These are phyloP conservation scores for Gymnorhina tibicen DNA, from an alignment of 2,113 vertebrate species.

Conservation along the genomic window DNA sequence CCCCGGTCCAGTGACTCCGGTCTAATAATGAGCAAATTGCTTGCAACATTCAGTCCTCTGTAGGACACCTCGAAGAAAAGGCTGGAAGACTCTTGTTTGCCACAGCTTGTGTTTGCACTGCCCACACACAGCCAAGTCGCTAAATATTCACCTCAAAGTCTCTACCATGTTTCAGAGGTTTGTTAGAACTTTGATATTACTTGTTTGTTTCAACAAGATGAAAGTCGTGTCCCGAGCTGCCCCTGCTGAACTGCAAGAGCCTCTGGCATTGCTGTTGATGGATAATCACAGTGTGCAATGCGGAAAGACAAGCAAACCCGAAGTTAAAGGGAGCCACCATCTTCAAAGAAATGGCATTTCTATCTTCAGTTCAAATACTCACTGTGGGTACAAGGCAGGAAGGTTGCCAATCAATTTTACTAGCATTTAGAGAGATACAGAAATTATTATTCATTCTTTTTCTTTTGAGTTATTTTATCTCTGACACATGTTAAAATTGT, in stretches of 20 bases:
- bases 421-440: neutral
- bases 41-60: neutral
- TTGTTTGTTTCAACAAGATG: neutral
- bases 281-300: neutral
- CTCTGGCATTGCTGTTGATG: neutral
- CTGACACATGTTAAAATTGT: neutral
- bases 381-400: neutral
- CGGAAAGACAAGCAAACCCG: neutral
- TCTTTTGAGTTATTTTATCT: neutral
- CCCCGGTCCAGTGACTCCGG: neutral
- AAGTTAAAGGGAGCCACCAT: neutral
- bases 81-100: neutral
- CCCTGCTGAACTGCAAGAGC: neutral
- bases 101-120: constrained; percentile 7
- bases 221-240: neutral
- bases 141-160: neutral
- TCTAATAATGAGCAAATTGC: neutral
- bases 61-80: neutral
- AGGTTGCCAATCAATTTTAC: neutral
- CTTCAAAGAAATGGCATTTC: neutral
- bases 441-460: neutral
- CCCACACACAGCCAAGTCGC: neutral
- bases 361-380: neutral
- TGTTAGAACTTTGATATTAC: neutral
- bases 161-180: neutral